Base-by-base conservation (phyloP, 2,113 vertebrate genomes). In the Cricetomys ansorgei region DNA sequence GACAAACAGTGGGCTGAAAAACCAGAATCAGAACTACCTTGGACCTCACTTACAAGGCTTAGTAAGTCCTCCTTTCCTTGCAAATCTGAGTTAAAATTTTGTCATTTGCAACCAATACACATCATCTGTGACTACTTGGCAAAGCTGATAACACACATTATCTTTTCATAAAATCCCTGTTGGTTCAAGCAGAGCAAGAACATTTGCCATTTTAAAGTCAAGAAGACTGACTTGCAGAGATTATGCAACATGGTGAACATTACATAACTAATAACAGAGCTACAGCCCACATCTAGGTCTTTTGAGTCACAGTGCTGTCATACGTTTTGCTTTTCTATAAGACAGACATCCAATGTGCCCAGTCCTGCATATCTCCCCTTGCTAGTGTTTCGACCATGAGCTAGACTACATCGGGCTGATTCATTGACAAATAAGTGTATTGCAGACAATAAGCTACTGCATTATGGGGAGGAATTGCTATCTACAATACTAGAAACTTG, bases 171-270 rank as follows among this genome's bases (percentile, higher is more conserved):
- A 69, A 70, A 81, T 80, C 25, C 65, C 65, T 95, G 31, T 57
- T 64, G 93, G 16, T 76, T 93, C 64, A 94, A 85, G 73, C 40
- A 95, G 37, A 95, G 59, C 27, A 89, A 87, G 55, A 75, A 88
- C 64, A 95, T 1, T 57, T 88, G 77, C 40, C 76, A 94, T 94
- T 69, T 94, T 93, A 85, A 96, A 95, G 69, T 77, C 48, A 95
- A 89, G 79, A 77, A 92, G 94, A 72, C 45, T 31, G 48, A 88
- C 57, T 64, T 92, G 57, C 37, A 75, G 50, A 65, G 50, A 81
- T 89, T n/a, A 77, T 1, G 55, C 23, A 92, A 55, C 64, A 55
- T 1, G 0, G 27, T 23, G 65, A 77, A 65, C 16, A 17, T 81
- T 79, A 72, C 11, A 16, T 75, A 89, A 96, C 45, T 72, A 59